Evolutionary conservation across 1,140 invertebrate genomes (phyloP), one percentile per base, ranked within the genome.

Genomic region (honey bee (Apis mellifera)): DNA sequence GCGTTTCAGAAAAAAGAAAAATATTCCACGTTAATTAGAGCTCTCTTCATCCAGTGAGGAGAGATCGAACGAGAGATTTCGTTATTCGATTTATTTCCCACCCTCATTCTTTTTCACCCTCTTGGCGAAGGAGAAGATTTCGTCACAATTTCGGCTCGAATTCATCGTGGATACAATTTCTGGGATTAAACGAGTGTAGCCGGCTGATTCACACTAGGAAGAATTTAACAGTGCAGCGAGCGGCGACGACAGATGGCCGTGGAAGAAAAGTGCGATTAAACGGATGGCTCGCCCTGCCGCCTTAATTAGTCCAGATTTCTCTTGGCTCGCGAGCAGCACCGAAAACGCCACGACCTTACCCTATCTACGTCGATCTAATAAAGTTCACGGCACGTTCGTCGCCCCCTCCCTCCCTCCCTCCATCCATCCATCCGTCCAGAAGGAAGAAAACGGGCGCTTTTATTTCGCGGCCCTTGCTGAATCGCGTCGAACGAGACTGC

Each of bases 291-390:
- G 85, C 81, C 72, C 78, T 81, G 79, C 11, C 71, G 78, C 84
- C 83, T 90, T 91, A 91, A 91, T 90, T 91, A 89, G 75, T 89
- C 83, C 74, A 84, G 80, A 90, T 90, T 89, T 88, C 84, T 87
- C 83, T 78, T 73, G 68, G 60, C 32, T 11, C 19, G 13, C 48
- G 82, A 84, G 79, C 75, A 90, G 86, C 84, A 84, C 80, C 84
- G 84, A 89, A 87, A 77, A 74, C 60, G 26, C 75, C 74, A 76
- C 77, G 85, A 50, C 21, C 85, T 76, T 76, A 76, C 79, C 32
- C 77, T 55, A 21, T 84, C 78, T 75, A 68, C 83, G 65, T 65
- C 65, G 57, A 85, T 79, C 84, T 86, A 90, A 88, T 86, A 89
- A 86, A 87, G 78, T 76, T 69, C 78, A 76, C 69, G 72, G 76